Evolutionary conservation across 2,797 vertebrate species (phyloP).

Genomic region (Rhincodon typus): DNA sequence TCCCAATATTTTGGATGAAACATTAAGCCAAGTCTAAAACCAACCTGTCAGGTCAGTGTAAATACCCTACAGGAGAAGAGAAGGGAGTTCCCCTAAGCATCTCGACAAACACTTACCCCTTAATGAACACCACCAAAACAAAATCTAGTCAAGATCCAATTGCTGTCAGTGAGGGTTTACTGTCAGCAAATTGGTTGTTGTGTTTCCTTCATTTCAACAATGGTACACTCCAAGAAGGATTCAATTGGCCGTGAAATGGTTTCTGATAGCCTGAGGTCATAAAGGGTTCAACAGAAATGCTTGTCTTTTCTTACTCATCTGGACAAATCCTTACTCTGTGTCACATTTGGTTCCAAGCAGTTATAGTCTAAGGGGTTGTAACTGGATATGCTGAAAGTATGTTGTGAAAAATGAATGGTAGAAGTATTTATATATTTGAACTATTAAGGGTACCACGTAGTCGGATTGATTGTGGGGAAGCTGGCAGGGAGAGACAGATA

Average conservation of each 20-base stretch:
- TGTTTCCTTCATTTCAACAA: background rate
- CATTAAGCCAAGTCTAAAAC: background rate
- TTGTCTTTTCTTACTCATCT: background rate
- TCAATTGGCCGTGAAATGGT: background rate
- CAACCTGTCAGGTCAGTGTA: background rate
- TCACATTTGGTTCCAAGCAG: background rate
- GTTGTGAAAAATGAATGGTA: background rate
- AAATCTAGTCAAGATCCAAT: background rate
- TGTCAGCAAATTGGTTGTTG: background rate
- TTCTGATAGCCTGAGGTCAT: background rate
- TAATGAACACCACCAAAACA: background rate
- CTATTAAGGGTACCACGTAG: background rate
- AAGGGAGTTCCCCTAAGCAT: too few species aligned
- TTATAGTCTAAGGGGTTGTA: background rate
- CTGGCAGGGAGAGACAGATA: background rate
- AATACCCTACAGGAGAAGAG: background rate
- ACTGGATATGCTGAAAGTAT: background rate
- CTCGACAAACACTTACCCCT: background rate
- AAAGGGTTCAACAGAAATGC: background rate
- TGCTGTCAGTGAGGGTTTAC: background rate
- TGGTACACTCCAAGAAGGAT: background rate
- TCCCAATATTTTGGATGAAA: background rate
- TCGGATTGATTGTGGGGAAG: background rate
- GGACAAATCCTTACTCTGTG: background rate
- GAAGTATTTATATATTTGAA: background rate